These are phyloP conservation scores for Drosophila kuntzei DNA, from an alignment of 2,888 invertebrate genomes.

Conservation along the genomic window DNA sequence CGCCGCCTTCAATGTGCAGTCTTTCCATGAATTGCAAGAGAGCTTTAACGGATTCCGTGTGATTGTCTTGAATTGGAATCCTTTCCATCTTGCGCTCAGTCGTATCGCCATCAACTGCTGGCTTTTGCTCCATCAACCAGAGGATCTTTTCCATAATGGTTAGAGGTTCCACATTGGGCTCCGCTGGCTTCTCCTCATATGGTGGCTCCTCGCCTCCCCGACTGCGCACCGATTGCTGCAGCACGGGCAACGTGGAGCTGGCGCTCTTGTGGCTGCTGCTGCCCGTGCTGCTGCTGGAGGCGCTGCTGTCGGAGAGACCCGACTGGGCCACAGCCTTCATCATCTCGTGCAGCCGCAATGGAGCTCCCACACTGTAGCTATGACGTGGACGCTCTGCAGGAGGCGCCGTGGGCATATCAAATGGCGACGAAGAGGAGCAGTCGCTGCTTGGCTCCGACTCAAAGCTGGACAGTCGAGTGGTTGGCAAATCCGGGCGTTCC, in stretches of 20 bases:
- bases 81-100: background rate
- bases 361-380: slow-evolving; percentile 8
- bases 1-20: slow-evolving; percentile 12
- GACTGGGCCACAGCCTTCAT: slow-evolving; percentile 46
- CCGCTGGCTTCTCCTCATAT: slow-evolving; percentile 1
- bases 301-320: slow-evolving; percentile 40
- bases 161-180: background rate
- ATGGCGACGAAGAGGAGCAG: slow-evolving; percentile 23
- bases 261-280: slow-evolving; percentile 28
- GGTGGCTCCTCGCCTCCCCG: slow-evolving; percentile 35
- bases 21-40: slow-evolving; percentile 28
- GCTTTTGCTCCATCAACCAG: slow-evolving; percentile 29
- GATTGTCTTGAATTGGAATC: background rate
- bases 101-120: background rate
- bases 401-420: slow-evolving; percentile 31
- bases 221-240: slow-evolving; percentile 28
- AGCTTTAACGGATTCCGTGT: slow-evolving; percentile 8
- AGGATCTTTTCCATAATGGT: slow-evolving; percentile 26
- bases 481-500: slow-evolving; percentile 35
- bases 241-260: slow-evolving; percentile 22
- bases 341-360: slow-evolving; percentile 29
- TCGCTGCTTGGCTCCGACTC: slow-evolving; percentile 42
- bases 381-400: slow-evolving; percentile 1
- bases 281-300: slow-evolving; percentile 46
- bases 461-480: slow-evolving; percentile 23